Conservation (phyloP, 2,888 invertebrate species). For the Agrenia bidenticulata region DNA sequence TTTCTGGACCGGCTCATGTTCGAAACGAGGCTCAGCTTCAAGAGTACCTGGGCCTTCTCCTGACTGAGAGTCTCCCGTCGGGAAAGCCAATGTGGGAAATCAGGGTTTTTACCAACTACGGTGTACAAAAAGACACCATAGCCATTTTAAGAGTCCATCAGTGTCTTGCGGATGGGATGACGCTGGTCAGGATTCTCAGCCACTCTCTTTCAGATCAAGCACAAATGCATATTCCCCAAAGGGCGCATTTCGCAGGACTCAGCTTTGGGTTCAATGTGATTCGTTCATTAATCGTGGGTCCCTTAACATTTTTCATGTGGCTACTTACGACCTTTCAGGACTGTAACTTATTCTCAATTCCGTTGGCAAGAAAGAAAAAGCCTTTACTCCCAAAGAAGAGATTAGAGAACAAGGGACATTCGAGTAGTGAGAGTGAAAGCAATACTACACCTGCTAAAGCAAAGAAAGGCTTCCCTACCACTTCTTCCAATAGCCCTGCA, state of each 20-base stretch:
- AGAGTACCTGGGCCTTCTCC: conserved; percentile 58
- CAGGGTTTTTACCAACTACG: conserved; percentile 58
- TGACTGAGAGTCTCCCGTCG: conserved; percentile 57
- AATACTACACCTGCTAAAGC: too few species aligned
- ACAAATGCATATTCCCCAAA: conserved; percentile 54
- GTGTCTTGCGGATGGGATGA: conserved; percentile 61
- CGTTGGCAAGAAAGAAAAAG: conserved; percentile 43
- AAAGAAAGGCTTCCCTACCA: too few species aligned
- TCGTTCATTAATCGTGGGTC: conserved; percentile 59
- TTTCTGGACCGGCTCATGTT: conserved; percentile 56
- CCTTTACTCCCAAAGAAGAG: conserved; percentile 23
- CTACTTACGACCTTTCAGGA: conserved; percentile 57
- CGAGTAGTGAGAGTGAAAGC: conserved; percentile 8
- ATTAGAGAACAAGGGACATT: conserved; percentile 7
- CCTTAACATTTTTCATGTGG: conserved; percentile 59
- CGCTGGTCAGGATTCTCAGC: conserved; percentile 58
- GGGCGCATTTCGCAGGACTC: conserved; percentile 57
- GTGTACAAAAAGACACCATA: conserved; percentile 57
- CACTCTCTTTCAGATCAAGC: conserved; percentile 57
- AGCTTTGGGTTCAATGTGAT: conserved; percentile 58
- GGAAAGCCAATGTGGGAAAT: conserved; percentile 62
- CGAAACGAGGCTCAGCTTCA: conserved; percentile 56
- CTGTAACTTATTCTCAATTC: conserved; percentile 57
- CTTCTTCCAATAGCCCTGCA: too few species aligned
- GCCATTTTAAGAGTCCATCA: conserved; percentile 60